Conservation (phyloP, 2,888 invertebrate genomes). For the Cancer borealis region DNA sequence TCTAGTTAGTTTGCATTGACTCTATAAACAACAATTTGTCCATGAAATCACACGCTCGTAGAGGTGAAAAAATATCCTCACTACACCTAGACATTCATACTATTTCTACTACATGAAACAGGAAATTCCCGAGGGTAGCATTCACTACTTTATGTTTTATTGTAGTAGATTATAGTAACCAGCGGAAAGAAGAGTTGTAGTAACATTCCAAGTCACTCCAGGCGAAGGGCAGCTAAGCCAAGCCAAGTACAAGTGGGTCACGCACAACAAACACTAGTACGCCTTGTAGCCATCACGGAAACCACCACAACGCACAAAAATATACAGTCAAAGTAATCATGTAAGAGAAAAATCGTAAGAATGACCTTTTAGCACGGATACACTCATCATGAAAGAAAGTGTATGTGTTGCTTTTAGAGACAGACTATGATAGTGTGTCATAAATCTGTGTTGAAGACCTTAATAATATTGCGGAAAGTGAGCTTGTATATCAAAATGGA, state of each 20-base stretch:
- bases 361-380: neutral
- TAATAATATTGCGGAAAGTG: too few species aligned
- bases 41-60: neutral
- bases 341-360: neutral
- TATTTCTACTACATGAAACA: neutral
- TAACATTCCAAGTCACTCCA: neutral
- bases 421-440: too few species aligned
- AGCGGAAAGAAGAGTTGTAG: neutral
- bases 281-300: slow-evolving; percentile 8
- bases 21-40: neutral
- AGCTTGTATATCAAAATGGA: too few species aligned
- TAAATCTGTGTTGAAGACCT: too few species aligned
- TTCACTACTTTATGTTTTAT: neutral
- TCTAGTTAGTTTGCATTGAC: too few species aligned
- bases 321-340: neutral
- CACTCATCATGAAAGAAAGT: neutral
- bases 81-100: neutral
- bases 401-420: neutral
- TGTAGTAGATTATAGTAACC: neutral
- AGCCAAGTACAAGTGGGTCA: neutral
- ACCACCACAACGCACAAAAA: slow-evolving; percentile 20
- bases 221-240: neutral
- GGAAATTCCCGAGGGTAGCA: neutral
- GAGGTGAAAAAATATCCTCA: neutral
- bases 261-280: neutral